Evolutionary conservation across 2,888 invertebrate species (phyloP), one percentile per base, ranked within the genome.

Genomic region (Azorinus chamasolen): DNA sequence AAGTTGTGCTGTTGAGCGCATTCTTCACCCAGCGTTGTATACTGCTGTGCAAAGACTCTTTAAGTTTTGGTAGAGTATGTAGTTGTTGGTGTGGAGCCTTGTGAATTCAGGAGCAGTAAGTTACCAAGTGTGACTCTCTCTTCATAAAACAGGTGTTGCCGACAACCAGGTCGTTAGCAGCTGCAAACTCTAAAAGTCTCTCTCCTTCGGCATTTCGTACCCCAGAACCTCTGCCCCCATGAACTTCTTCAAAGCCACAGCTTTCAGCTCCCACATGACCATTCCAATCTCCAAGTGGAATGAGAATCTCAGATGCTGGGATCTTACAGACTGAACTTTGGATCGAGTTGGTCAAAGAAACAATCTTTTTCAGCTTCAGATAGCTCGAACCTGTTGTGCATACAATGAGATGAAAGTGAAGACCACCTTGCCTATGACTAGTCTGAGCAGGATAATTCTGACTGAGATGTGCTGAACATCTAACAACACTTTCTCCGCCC

Each of bases 141-240:
- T 61, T 69, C 16, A 32, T 53, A 18, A 69, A 69, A 18, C 39
- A 48, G 22, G 61, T 69, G 46, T 69, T 69, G 22, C 59, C 69
- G 18, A 69, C 45, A 27, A 69, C 32, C 10, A 59, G 61, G 16
- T 69, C 46, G 53, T 69, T 69, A 27, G 59, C 69, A 18, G 61
- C 14, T 24, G 69, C 69, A 45, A 68, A 69, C 22, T 69, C 61
- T 25, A 69, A 53, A 10, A n/a, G n/a, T n/a, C 59, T 59, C 69
- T 6, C 69, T 53, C 22, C 53, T 46, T 2, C n/a, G n/a, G n/a
- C n/a, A n/a, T n/a, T n/a, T n/a, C n/a, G n/a, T n/a, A n/a, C n/a
- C n/a, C n/a, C n/a, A 20, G 61, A 53, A 32, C 59, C 61, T 25
- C 16, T 16, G 27, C 61, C 61, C 4, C 51, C 45, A 20, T 61